Conservation (phyloP, 2,888 invertebrate species). For the Apodemia duryi region DNA sequence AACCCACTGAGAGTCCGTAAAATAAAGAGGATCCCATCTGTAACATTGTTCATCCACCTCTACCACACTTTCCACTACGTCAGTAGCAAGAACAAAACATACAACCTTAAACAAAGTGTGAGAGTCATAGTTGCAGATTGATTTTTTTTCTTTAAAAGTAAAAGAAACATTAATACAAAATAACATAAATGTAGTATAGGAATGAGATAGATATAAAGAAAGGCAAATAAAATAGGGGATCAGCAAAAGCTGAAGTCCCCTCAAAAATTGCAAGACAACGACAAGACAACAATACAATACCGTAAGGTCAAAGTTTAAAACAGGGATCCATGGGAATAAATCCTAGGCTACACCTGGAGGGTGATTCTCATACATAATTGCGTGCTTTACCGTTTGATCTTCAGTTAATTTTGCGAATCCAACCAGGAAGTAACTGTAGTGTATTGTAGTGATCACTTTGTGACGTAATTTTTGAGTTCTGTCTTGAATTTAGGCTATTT, state of each 20-base stretch:
- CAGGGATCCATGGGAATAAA: conserved; percentile 52
- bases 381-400: conserved; percentile 44
- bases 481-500: conserved; percentile 5
- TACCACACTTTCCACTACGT: too few relatives aligned
- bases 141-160: too few relatives aligned
- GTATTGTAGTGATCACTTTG: conserved; percentile 17
- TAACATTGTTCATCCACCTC: too few relatives aligned
- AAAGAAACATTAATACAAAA: too few relatives aligned
- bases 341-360: conserved; percentile 44
- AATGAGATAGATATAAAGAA: not conserved
- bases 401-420: conserved; percentile 58
- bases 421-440: conserved; percentile 62
- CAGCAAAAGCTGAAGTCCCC: conserved; percentile 48
- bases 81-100: too few relatives aligned
- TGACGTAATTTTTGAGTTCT: not conserved
- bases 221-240: not conserved
- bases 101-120: too few relatives aligned
- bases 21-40: too few relatives aligned
- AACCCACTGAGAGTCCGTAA: too few relatives aligned
- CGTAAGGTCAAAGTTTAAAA: conserved; percentile 59
- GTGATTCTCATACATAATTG: conserved; percentile 63
- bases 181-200: too few relatives aligned
- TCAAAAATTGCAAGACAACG: conserved; percentile 52
- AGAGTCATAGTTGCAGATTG: too few relatives aligned
- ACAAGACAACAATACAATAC: too few relatives aligned